Conservation (phyloP, 2,797 vertebrate species). For the Glossophaga mutica region DNA sequence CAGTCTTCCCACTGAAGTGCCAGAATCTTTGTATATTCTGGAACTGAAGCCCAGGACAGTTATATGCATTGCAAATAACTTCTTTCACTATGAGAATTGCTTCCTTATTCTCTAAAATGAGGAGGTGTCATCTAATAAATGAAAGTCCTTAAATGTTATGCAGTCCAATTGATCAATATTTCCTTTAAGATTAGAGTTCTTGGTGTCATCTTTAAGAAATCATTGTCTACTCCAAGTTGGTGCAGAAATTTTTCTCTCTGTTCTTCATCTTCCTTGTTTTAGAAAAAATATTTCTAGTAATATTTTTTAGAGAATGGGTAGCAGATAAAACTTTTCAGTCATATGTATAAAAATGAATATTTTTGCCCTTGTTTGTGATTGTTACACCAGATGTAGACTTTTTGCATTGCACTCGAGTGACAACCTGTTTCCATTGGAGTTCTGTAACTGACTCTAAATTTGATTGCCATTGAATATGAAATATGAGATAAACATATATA, state of each 20-base stretch:
- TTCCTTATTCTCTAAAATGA: background rate
- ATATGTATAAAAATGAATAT: too few relatives aligned
- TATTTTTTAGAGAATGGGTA: too few relatives aligned
- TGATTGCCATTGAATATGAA: background rate
- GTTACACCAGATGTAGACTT: background rate
- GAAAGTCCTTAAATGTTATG: background rate
- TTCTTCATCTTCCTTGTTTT: background rate
- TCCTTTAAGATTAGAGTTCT: background rate
- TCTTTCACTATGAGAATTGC: background rate
- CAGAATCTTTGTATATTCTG: background rate
- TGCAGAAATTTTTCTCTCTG: background rate
- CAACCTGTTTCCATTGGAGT: background rate
- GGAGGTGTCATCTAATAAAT: background rate
- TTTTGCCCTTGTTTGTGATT: background rate
- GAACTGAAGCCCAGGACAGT: background rate
- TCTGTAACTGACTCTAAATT: background rate
- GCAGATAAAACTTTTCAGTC: too few relatives aligned
- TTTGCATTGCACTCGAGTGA: background rate
- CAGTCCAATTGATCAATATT: background rate
- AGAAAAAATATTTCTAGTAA: background rate
- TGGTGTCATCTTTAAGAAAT: slow-evolving; percentile 6
- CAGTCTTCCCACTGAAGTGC: background rate
- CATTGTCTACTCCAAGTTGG: background rate
- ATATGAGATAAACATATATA: background rate
- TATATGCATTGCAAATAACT: background rate